Evolutionary conservation across 2,113 vertebrate genomes (phyloP).

Genomic region (Casuarius casuarius): DNA sequence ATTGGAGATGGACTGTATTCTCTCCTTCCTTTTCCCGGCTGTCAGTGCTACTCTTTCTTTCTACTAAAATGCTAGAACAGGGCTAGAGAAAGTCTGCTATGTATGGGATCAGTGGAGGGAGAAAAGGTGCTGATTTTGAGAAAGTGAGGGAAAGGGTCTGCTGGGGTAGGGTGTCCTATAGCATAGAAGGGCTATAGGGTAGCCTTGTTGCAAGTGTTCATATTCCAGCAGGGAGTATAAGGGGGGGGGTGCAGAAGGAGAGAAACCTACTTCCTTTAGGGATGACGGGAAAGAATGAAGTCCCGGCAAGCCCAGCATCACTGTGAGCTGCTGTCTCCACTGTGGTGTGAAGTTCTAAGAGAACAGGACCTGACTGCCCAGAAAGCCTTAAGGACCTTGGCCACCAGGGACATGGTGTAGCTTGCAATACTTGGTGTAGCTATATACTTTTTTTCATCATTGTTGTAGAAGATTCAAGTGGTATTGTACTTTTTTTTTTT

Average conservation of each 20-base stretch:
- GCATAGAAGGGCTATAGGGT: neutral
- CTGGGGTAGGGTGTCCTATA: neutral
- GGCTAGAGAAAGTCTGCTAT: neutral
- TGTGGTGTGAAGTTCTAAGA: neutral
- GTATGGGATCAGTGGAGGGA: neutral
- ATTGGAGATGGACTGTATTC: neutral
- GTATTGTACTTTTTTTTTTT: neutral
- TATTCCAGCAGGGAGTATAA: neutral
- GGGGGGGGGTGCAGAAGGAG: neutral
- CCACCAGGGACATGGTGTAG: neutral
- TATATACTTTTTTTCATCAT: neutral
- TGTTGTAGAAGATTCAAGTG: neutral
- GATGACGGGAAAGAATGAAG: neutral
- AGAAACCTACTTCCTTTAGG: neutral
- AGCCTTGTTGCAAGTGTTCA: neutral
- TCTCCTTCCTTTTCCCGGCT: neutral
- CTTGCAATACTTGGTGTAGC: neutral
- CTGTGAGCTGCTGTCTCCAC: neutral
- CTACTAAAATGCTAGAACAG: neutral
- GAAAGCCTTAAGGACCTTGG: neutral
- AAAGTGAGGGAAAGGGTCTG: neutral
- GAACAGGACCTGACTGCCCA: neutral
- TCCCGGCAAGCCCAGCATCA: neutral
- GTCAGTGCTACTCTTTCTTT: neutral
- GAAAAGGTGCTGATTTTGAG: neutral